Percentiles rank a stretch among this genome's conserved stretches.
Evolutionary conservation across 2,113 vertebrate species (phyloP).

Genomic region (Epinephelus fuscoguttatus): DNA sequence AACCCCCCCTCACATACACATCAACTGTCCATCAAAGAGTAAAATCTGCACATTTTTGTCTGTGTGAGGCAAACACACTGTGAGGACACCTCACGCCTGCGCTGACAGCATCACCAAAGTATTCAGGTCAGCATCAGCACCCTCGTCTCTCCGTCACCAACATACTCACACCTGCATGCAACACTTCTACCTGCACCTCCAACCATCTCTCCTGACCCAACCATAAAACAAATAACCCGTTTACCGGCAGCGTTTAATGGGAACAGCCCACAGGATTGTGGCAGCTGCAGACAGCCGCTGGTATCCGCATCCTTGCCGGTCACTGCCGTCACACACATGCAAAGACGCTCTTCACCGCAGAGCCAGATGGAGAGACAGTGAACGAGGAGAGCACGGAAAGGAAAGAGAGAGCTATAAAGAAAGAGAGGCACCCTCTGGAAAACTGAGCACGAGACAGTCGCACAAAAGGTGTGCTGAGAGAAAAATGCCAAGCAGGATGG

Average conservation of each 20-base stretch:
- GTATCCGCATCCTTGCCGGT: constrained; percentile 70
- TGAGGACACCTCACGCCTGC: constrained; percentile 19
- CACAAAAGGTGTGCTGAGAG: constrained; percentile 38
- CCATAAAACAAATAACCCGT: not conserved
- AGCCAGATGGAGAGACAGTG: constrained; percentile 23
- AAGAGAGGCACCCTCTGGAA: not conserved
- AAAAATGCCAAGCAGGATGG: constrained; percentile 40
- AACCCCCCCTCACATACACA: not conserved
- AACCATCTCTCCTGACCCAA: not conserved
- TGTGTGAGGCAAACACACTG: constrained; percentile 14
- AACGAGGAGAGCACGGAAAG: not conserved
- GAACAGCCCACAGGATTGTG: constrained; percentile 52
- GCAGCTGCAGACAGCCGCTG: constrained; percentile 61
- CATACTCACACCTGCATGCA: constrained; percentile 45
- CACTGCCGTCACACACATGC: constrained; percentile 47
- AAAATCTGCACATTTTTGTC: constrained; percentile 8
- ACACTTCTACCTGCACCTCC: constrained; percentile 21
- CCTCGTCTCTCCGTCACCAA: constrained; percentile 18
- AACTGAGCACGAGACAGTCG: constrained; percentile 14
- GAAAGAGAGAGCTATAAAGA: not conserved
- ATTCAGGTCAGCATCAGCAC: constrained; percentile 69
- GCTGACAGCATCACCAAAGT: constrained; percentile 33
- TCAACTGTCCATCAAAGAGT: constrained; percentile 12
- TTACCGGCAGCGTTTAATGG: constrained; percentile 68
- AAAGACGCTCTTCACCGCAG: constrained; percentile 56